Base-by-base conservation (phyloP, 2,888 invertebrate species). In the Calameuta pallipes region DNA sequence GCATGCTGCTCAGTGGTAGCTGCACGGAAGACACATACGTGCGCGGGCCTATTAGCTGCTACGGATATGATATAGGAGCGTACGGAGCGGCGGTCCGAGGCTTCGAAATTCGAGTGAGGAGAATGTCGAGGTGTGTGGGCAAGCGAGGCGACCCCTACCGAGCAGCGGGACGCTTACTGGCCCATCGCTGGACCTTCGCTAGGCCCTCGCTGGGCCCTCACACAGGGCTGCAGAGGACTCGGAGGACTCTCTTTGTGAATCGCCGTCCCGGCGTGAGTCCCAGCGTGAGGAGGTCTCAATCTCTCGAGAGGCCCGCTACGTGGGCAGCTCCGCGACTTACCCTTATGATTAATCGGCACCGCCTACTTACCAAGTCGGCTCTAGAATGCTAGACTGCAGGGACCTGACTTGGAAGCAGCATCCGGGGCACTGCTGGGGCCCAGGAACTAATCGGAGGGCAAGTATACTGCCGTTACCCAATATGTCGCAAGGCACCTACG, bases 241-340 rank as follows among this genome's bases (percentile, higher is more conserved):
- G 36, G 36, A 36, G 36, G 36, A 36, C 36, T 36, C 36, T 36
- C 41, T 15, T 41, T 41, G 41, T 15, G 41, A 79, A 76, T 76
- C 79, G 76, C 79, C 76, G 79, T 30, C 78, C 83, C 85, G 85
- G 88, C 86, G 87, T 84, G 86, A 88, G 85, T 84, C 87, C 82
- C 87, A 84, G 83, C 88, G 88, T 87, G 88, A 87, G 88, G 88
- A 88, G 88, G 88, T 88, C 88, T 88, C 88, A 88, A 88, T 88
- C 88, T 88, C 85, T 86, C 85, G 86, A 83, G 78, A 76, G 73
- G 78, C 70, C 76, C 78, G 36, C 74, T 76, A 76, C 78, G 69
- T 80, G 73, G 75, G 74, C 78, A 78, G 79, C 78, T 78, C 79
- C 76, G 83, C 85, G 84, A 88, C 85, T 88, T 87, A 88, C 87